phyloP scores from a whole-genome alignment of 2,797 vertebrate genomes.

The Cyclopterus lumpus region DNA sequence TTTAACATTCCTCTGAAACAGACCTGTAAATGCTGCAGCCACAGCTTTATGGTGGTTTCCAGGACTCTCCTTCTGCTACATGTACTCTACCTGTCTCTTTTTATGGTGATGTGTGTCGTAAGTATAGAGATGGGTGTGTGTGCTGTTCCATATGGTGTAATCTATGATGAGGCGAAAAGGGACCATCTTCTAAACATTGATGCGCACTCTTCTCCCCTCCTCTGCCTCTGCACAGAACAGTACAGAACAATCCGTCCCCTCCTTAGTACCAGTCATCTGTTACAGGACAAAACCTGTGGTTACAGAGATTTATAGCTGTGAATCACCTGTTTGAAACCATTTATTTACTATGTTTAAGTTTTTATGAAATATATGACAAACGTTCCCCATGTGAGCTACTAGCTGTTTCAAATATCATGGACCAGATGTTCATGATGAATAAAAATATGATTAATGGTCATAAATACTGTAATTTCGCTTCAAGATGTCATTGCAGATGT shows the following conservation, averaged over 20 bases:
- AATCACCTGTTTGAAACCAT: slow-evolving; percentile 1
- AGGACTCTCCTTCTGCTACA: slow-evolving; percentile 24
- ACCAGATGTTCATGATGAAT: slow-evolving; percentile 16
- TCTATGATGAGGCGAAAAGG: slow-evolving; percentile 18
- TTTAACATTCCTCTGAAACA: slow-evolving; percentile 64
- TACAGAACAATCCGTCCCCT: slow-evolving; percentile 22
- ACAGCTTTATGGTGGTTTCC: slow-evolving; percentile 34
- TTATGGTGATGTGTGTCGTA: slow-evolving; percentile 37
- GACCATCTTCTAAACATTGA: slow-evolving; percentile 14
- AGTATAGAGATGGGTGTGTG: background rate
- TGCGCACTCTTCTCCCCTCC: slow-evolving; percentile 6
- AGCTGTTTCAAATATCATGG: slow-evolving; percentile 5
- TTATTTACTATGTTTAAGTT: background rate
- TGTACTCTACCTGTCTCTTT: slow-evolving; percentile 17
- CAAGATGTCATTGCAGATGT: background rate
- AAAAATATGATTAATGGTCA: slow-evolving; percentile 2
- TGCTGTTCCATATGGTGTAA: background rate
- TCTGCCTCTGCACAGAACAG: slow-evolving; percentile 2
- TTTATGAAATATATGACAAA: slow-evolving; percentile 6
- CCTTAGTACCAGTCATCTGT: background rate
- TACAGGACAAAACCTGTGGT: slow-evolving; percentile 15
- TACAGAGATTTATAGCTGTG: slow-evolving; percentile 29
- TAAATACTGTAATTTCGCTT: slow-evolving; percentile 6
- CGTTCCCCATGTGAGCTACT: background rate
- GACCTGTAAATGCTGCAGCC: slow-evolving; percentile 33